Evolutionary conservation across 2,797 vertebrate species (phyloP), one percentile per base, ranked within the genome.

Genomic region (Malacoraja senta): DNA sequence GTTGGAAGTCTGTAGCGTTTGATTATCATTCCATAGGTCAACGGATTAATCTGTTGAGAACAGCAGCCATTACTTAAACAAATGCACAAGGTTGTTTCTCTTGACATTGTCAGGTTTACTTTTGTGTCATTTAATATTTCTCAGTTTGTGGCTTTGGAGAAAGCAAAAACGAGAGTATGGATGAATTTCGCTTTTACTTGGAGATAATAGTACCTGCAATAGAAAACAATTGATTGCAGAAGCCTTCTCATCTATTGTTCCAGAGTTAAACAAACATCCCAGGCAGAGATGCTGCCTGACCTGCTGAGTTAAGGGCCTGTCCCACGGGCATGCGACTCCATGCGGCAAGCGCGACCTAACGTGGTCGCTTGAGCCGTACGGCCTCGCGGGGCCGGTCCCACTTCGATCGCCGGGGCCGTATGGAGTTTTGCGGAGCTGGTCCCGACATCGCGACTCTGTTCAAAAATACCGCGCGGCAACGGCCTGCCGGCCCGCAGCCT

Each of bases 21-120:
- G 0, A 99, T 94, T 95, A 98, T 98, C 0, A 93, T 93, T 94
- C 96, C 93, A 0, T 95, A 97, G 1, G 96, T 96, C 83, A 99
- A 95, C 0, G 99, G 98, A 94, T 99, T 99, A 65, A 99, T 99
- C 99, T 99, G 95, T 15, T 77, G 83, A 29, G 32, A 91, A 71
- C 61, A 83, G 0, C 13, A 44, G 26, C n/a, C 79, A 68, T 72
- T 81, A 71, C n/a, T 53, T 38, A 80, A 32, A 8, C 26, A 61
- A 71, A 78, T 72, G 35, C 24, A 26, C n/a, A 12, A 74, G 15
- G 15, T 68, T 74, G 71, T 72, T 17, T 19, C 35, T 26, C 72
- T 91, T 32, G 24, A 38, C 32, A 91, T 44, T 72, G 21, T 9
- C 71, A 26, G 21, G 88, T 91, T 65, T 91, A 10, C 21, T 35